Evolutionary conservation across 2,113 vertebrate species (phyloP), one percentile per base, ranked within the genome.

Genomic region (Noturus placidus): DNA sequence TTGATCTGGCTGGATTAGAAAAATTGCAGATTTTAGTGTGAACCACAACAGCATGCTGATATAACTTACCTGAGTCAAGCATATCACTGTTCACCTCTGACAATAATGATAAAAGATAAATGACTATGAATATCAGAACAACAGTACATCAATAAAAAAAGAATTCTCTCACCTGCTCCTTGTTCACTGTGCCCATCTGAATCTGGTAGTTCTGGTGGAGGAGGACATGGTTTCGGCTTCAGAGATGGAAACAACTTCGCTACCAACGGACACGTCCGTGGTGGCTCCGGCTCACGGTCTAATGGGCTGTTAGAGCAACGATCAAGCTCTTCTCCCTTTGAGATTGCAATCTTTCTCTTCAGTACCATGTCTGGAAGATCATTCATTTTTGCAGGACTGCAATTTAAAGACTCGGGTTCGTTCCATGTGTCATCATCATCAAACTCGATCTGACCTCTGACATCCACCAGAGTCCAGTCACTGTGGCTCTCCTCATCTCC

Each of bases 381-480:
- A 38, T 4, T 4, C 33, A 9, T 63, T 27, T 76, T 22, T 25
- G 61, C 4, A 13, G 72, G 56, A 33, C 74, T 50, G 8, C 90
- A 88, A 57, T 54, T 63, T 0, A 93, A 91, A 84, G 97, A 96
- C 57, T 97, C 97, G 38, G 95, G 90, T 87, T 99, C 97, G 10
- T 96, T 96, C 98, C 98, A 99, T 0, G 98, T 97, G 93, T 96
- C 96, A 78, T 98, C 96, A 85, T 99, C 98, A 52, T 98, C 97
- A 92, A 99, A 99, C 80, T 96, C 95, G 10, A 97, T 54, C 50
- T 0, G 7, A 63, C 92, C 92, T 86, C 87, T 88, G 91, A 88
- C 92, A 90, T 95, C 93, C 86, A 87, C 90, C 63, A 90, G 90
- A 6, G 92, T 89, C 22, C 93, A 93, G 56, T 94, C 94, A 10